phyloP scores from a whole-genome alignment of 2,113 vertebrate species.

The Empidonax alnorum region DNA sequence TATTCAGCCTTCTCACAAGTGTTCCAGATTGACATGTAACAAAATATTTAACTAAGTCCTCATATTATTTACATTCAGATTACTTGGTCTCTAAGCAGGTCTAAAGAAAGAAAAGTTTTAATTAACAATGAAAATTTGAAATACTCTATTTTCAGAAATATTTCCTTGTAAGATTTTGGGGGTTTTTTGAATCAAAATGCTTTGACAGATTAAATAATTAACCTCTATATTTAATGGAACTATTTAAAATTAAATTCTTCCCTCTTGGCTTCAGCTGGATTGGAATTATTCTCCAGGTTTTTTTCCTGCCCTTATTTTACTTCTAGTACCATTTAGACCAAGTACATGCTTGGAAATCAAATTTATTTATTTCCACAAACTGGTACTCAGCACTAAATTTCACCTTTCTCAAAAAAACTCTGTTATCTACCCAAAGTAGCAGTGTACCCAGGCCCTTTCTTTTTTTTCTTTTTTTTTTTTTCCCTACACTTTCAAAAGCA shows the following conservation, averaged over 20 bases:
- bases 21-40: background rate
- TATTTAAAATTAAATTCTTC: background rate
- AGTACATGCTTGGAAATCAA: background rate
- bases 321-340: background rate
- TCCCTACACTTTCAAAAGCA: background rate
- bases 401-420: background rate
- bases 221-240: background rate
- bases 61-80: background rate
- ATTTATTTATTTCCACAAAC: background rate
- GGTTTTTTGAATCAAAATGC: background rate
- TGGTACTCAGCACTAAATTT: background rate
- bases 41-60: background rate
- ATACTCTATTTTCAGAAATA: background rate
- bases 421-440: background rate
- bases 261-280: background rate
- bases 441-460: background rate
- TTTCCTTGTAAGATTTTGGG: background rate
- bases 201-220: background rate
- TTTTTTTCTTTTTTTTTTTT: background rate
- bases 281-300: background rate
- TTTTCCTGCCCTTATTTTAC: background rate
- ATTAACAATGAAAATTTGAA: background rate
- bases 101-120: background rate
- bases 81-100: background rate
- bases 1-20: background rate